Evolutionary conservation across 2,888 invertebrate genomes (phyloP).

Genomic region (Ormyrus labotus): DNA sequence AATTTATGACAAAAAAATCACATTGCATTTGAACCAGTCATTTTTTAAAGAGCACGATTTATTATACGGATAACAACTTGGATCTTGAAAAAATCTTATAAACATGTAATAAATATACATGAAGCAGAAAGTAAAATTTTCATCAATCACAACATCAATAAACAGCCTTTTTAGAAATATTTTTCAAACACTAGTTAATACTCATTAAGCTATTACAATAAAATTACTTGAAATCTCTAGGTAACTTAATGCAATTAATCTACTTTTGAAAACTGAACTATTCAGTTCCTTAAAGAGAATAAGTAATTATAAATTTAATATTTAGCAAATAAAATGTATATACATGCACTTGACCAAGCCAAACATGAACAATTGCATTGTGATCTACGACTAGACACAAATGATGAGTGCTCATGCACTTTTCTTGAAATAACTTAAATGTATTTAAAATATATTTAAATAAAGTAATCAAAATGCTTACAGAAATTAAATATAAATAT

Average conservation of each 20-base stretch:
- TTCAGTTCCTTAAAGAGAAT: slow-evolving; percentile 3
- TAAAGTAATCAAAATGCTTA: slow-evolving; percentile 24
- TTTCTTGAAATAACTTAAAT: slow-evolving; percentile 25
- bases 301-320: slow-evolving; percentile 56
- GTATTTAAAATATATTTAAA: slow-evolving; percentile 1
- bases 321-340: slow-evolving; percentile 52
- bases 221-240: slow-evolving; percentile 23
- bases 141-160: slow-evolving; percentile 49
- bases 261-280: slow-evolving; percentile 35
- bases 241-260: slow-evolving; percentile 21
- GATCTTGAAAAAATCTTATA: slow-evolving; percentile 55
- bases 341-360: slow-evolving; percentile 57
- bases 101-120: slow-evolving; percentile 54
- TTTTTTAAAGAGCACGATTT: slow-evolving; percentile 75
- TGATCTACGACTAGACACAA: slow-evolving; percentile 43
- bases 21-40: slow-evolving; percentile 68
- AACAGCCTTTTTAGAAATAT: slow-evolving; percentile 44
- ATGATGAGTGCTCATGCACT: slow-evolving; percentile 54
- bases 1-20: slow-evolving; percentile 67
- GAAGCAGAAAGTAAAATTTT: slow-evolving; percentile 53
- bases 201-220: slow-evolving; percentile 39
- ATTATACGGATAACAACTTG: slow-evolving; percentile 53
- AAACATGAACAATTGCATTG: slow-evolving; percentile 46
- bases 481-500: slow-evolving; percentile 9
- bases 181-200: slow-evolving; percentile 42